Evolutionary conservation across 2,113 vertebrate species (phyloP), one percentile per base, ranked within the genome.

Genomic region (Thamnophis sirtalis): DNA sequence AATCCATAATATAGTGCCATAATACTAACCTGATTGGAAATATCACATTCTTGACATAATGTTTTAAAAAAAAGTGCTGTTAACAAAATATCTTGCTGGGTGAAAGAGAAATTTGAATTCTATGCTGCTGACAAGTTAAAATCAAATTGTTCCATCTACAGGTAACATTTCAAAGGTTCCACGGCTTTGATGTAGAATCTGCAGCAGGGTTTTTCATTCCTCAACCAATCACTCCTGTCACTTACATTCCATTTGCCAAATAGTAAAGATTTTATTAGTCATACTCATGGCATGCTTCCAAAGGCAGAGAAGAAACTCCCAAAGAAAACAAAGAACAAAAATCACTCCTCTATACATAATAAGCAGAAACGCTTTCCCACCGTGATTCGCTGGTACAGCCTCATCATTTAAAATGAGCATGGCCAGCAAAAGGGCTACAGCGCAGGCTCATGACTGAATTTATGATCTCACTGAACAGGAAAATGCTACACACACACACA

Each of bases 221-320:
- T 49, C 26, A 95, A 92, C 91, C 95, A 95, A 94, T 63, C 93
- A 90, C 63, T 93, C 63, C 38, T 90, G 91, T 94, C 91, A 95
- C 86, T 95, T 91, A 91, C 55, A 17, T 95, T 86, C 92, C 89
- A 93, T 94, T 95, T 96, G 94, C 94, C 93, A 95, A 95, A 96
- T 85, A 95, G 88, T 93, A 93, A 96, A 95, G 93, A 93, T 95
- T 95, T 89, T 95, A 96, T 95, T 96, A 95, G 90, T 96, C 91
- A 95, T 93, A 96, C 93, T 91, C 93, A 53, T 87, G 84, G 0
- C 63, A 90, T 86, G 94, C 91, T 87, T 96, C 88, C 93, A 95
- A 96, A 95, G 43, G 91, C 54, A 91, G 91, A 24, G 84, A 22
- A 93, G 60, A 93, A 7, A 95, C 13, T 93, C 48, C 93, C 93